phyloP scores from a whole-genome alignment of 2,888 invertebrate genomes.

The Apamea crenata region DNA sequence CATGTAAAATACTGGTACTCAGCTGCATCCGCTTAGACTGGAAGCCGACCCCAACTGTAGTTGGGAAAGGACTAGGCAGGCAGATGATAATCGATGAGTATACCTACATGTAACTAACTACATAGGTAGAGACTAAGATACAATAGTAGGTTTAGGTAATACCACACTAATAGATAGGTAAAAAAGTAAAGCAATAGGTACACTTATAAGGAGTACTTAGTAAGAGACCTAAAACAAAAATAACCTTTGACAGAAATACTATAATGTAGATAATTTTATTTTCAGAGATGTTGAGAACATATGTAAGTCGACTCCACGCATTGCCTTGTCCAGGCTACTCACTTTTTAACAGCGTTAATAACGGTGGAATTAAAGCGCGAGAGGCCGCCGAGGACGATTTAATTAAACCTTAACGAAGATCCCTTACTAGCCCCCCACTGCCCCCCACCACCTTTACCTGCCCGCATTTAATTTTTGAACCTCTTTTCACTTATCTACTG shows the following conservation, averaged over 20 bases:
- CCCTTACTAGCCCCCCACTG: slow-evolving; percentile 65
- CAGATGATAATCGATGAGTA: no score
- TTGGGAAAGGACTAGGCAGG: no score
- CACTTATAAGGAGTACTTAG: neutral
- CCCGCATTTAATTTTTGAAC: slow-evolving; percentile 84
- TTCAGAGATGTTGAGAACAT: neutral
- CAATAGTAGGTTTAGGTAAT: no score
- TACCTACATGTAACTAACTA: no score
- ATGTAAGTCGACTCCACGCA: slow-evolving; percentile 65
- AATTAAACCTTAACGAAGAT: slow-evolving; percentile 90
- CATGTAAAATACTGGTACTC: no score
- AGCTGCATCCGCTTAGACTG: no score
- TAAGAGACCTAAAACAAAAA: neutral
- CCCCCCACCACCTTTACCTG: slow-evolving; percentile 79
- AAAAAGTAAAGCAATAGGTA: neutral
- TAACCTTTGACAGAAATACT: neutral
- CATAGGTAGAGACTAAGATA: no score
- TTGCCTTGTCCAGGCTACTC: slow-evolving; percentile 75
- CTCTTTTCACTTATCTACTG: slow-evolving; percentile 71
- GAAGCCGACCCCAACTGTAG: no score
- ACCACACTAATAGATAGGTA: no score
- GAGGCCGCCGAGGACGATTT: slow-evolving; percentile 90
- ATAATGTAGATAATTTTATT: neutral
- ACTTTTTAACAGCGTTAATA: slow-evolving; percentile 91
- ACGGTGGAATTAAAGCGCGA: slow-evolving; percentile 90